Base-by-base conservation (phyloP, 2,797 vertebrate species). In the Oreochromis grahami region DNA sequence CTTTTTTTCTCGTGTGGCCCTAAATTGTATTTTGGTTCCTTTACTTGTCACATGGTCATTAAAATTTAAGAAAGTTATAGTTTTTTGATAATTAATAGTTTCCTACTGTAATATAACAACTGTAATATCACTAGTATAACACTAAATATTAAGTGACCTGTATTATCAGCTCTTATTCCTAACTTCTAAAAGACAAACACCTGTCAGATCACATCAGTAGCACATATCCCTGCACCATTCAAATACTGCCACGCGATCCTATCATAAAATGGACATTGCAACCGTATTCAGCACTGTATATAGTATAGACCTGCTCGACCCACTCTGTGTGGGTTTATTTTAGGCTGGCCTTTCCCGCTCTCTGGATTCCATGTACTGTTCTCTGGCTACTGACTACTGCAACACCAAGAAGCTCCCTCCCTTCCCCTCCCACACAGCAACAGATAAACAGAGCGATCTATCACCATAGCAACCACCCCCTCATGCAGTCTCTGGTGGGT, bases 291-390 rank as follows among this genome's bases (percentile, higher is more conserved):
- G 94, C 70, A 82, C 85, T 86, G 88, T 86, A 81, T 79, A 76
- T 77, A 76, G 79, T 5, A 85, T 43, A 78, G 85, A 78, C 83
- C 78, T 15, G 41, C 77, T 76, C 38, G 7, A 76, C 52, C 77
- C 6, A 53, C 84, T 90, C 85, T 83, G 72, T 87, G 87, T 85
- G 88, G 87, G 94, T 94, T 95, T 96, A 96, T 96, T 97, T 96
- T 93, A 80, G 93, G 90, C 92, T 89, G 77, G 93, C 92, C 94
- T 94, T 95, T 94, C 91, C 92, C 87, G 84, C 93, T 94, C 88
- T 76, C 86, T 76, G 89, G 81, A 96, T 96, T 95, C 94, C 94
- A 93, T 87, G 86, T 81, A 68, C 78, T 79, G 74, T 87, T 93
- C 91, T 90, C 90, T 95, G 94, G 95, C 93, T 53, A 29, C 21